Conservation (phyloP, 2,113 vertebrate genomes). For the Megaleporinus macrocephalus region DNA sequence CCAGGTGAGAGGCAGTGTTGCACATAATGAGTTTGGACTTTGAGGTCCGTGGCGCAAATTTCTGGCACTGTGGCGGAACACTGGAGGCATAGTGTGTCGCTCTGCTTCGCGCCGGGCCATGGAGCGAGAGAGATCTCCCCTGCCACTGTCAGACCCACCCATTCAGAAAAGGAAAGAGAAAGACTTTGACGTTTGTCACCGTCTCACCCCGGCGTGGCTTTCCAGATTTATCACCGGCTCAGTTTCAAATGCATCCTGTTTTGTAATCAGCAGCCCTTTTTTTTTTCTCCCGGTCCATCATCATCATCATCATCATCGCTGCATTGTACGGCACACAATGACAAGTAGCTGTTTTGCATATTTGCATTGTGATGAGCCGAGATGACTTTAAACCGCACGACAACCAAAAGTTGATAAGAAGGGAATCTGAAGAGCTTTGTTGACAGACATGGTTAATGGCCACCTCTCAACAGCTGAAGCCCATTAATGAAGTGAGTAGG, state of each 20-base stretch:
- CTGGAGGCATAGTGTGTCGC: slow-evolving; percentile 34
- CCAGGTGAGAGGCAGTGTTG: slow-evolving; percentile 36
- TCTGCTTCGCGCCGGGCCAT: not conserved
- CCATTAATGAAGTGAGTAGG: slow-evolving; percentile 30
- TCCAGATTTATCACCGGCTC: slow-evolving; percentile 23
- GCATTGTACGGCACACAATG: not conserved
- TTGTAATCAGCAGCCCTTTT: not conserved
- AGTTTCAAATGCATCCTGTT: slow-evolving; percentile 8
- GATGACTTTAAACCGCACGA: not conserved
- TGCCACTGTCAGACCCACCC: slow-evolving; percentile 10
- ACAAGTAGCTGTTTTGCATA: not conserved
- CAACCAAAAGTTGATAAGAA: slow-evolving; percentile 7
- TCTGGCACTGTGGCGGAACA: slow-evolving; percentile 37
- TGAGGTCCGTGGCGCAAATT: slow-evolving; percentile 44
- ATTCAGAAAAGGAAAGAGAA: slow-evolving; percentile 1
- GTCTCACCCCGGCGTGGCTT: slow-evolving; percentile 1
- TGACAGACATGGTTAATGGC: slow-evolving; percentile 29
- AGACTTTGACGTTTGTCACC: slow-evolving; percentile 35
- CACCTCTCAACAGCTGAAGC: slow-evolving; percentile 29
- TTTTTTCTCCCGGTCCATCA: not conserved
- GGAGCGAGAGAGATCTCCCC: slow-evolving; percentile 31
- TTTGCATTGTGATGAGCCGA: not conserved
- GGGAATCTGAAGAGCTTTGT: slow-evolving; percentile 18
- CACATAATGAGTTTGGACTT: slow-evolving; percentile 46
- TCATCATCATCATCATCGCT: not conserved